Evolutionary conservation across 1,140 invertebrate genomes (phyloP), one percentile per base, ranked within the genome.

Genomic region (Chymomyza costata): DNA sequence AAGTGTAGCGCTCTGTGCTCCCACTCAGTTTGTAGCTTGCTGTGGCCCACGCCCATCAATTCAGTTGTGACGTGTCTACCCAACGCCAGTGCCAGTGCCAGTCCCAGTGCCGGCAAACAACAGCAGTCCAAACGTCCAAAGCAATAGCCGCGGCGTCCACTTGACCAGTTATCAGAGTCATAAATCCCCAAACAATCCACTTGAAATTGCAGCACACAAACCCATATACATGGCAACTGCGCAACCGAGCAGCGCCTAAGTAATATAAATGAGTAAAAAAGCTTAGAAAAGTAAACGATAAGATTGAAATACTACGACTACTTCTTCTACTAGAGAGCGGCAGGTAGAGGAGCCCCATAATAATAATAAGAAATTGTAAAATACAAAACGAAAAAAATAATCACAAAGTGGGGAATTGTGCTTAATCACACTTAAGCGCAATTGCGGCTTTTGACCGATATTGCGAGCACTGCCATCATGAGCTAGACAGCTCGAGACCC

Each of bases 371-470:
- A 40, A 37, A 49, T 41, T 40, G 28, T 28, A 56, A 14, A 21
- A 1, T 19, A 16, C 7, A 65, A 41, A 43, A 53, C 28, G 31
- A 44, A 47, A 32, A 32, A 44, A n/a, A n/a, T n/a, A n/a, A n/a
- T n/a, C n/a, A n/a, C n/a, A 3, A 8, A 21, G n/a, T n/a, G 31
- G 17, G 17, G n/a, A 25, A 51, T 30, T 51, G 37, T 62, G 68
- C 59, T 71, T 73, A 80, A 80, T 80, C 73, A 80, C 37, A 80
- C 74, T 65, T 71, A 52, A 73, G 56, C 67, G 56, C 64, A 73
- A 80, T 80, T 76, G 70, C 70, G 71, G 70, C 70, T 65, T 69
- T 76, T 80, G 73, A 80, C 73, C 74, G 73, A 80, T 80, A 80
- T 80, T 61, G 44, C 48, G 35, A 58, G 53, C 47, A 69, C 60